These are phyloP conservation scores for Oreochromis niloticus DNA, from an alignment of 2,113 vertebrate species.

Conservation along the genomic window DNA sequence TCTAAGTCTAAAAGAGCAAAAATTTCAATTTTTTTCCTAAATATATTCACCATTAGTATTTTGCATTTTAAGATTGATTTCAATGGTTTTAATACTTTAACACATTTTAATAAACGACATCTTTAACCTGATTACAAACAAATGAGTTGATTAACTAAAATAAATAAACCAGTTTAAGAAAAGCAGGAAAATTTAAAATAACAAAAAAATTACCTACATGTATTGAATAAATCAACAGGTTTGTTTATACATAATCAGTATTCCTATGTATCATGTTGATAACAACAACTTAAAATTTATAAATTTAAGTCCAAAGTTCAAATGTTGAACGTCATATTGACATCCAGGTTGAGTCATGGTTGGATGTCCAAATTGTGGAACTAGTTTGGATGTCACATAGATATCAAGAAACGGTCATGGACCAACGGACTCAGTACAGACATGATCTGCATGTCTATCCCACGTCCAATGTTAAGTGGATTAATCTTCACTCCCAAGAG, in stretches of 20 bases:
- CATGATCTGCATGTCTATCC: not conserved
- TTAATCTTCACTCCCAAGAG: not conserved
- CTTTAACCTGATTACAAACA: not conserved
- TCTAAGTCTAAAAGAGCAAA: not conserved
- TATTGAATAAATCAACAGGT: not conserved
- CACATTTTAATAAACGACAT: not conserved
- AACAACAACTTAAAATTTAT: not conserved
- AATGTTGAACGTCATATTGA: not conserved
- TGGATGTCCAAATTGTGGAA: not conserved
- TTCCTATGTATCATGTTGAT: not conserved
- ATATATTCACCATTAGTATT: not conserved
- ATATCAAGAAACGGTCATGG: not conserved
- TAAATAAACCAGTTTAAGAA: not conserved
- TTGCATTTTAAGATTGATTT: not conserved
- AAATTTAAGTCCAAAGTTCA: not conserved
- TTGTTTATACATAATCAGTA: not conserved
- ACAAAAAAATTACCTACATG: not conserved
- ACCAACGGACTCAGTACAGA: not conserved
- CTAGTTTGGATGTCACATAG: not conserved
- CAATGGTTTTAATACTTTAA: not conserved
- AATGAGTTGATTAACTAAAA: not conserved
- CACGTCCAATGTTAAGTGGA: not conserved
- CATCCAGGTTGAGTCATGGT: accelerated
- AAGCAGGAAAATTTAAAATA: not conserved
- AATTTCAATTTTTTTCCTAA: not conserved